These are phyloP conservation scores for Nerophis lumbriciformis DNA, from an alignment of 2,113 vertebrate species.

Conservation along the genomic window DNA sequence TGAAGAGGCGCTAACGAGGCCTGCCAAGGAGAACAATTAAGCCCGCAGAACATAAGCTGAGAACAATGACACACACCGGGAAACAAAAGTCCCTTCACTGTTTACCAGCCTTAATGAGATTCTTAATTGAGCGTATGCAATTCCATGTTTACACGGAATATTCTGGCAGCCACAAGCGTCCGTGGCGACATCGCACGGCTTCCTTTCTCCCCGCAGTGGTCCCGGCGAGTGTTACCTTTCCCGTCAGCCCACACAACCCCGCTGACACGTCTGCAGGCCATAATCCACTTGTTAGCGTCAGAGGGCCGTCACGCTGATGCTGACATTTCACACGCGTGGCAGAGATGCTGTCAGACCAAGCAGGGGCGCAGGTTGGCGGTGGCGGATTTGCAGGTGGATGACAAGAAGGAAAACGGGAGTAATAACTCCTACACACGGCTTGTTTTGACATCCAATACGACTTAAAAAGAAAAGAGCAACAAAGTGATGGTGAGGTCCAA, in stretches of 20 bases:
- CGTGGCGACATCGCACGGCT: slow-evolving; percentile 12
- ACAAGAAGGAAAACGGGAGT: slow-evolving; percentile 8
- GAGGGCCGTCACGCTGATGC: slow-evolving; percentile 22
- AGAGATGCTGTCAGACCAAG: slow-evolving; percentile 28
- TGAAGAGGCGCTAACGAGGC: slow-evolving; percentile 34
- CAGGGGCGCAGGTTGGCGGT: slow-evolving; percentile 19
- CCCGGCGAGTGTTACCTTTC: slow-evolving; percentile 3
- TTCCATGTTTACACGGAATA: slow-evolving; percentile 48
- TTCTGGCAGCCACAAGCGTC: slow-evolving; percentile 33
- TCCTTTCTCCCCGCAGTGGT: slow-evolving; percentile 15
- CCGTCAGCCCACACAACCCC: slow-evolving; percentile 1
- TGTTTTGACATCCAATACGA: slow-evolving; percentile 29
- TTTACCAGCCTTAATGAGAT: slow-evolving; percentile 55
- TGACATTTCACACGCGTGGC: slow-evolving; percentile 41
- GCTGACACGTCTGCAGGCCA: slow-evolving; percentile 15
- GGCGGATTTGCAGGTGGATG: slow-evolving; percentile 22
- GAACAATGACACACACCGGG: slow-evolving; percentile 39
- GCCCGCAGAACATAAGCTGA: slow-evolving; percentile 38
- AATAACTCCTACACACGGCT: slow-evolving; percentile 2
- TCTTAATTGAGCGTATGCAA: slow-evolving; percentile 54
- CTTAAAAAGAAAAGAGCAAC: slow-evolving; percentile 1
- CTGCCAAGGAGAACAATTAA: slow-evolving; percentile 40
- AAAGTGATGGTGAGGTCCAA: slow-evolving; percentile 14
- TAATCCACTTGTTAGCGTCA: slow-evolving; percentile 16
- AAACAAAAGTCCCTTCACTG: slow-evolving; percentile 49